Conservation (phyloP, 1,140 invertebrate species). For the Rhyzopertha dominica region DNA sequence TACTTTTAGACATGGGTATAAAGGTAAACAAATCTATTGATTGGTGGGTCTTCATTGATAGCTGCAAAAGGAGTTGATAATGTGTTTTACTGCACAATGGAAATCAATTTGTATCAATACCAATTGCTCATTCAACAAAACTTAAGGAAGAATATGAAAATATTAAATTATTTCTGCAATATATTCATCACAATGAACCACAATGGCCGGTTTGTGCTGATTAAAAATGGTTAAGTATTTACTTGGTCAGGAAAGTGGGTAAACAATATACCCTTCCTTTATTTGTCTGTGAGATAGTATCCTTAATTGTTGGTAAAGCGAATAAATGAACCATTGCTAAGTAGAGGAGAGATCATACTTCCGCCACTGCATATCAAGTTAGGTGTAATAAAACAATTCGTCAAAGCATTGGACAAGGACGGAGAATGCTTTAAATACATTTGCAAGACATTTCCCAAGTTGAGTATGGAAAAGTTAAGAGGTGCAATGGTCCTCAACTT, state of each 20-base stretch:
- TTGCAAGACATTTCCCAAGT: constrained; percentile 24
- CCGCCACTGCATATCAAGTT: constrained; percentile 40
- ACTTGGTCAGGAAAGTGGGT: too few species aligned
- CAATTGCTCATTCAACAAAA: constrained; percentile 6
- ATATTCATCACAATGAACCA: too few species aligned
- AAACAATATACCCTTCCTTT: too few species aligned
- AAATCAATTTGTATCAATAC: constrained; percentile 7
- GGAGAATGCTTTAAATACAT: constrained; percentile 35
- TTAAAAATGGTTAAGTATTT: too few species aligned
- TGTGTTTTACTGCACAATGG: constrained; percentile 4
- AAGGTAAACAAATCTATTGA: constrained; percentile 4
- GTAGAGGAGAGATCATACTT: constrained; percentile 29
- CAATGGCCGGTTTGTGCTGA: too few species aligned
- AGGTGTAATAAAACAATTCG: constrained; percentile 41
- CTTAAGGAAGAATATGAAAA: constrained; percentile 3
- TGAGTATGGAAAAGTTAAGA: constrained; percentile 22
- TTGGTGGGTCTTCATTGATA: not conserved
- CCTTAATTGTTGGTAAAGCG: too few species aligned
- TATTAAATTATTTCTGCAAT: too few species aligned
- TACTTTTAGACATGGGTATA: not conserved
- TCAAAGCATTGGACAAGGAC: constrained; percentile 39
- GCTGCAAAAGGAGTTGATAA: constrained; percentile 4
- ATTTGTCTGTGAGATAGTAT: too few species aligned
- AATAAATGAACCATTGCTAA: constrained; percentile 26
- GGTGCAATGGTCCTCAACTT: constrained; percentile 27